Percentiles rank a stretch among this genome's conserved stretches.
These are phyloP conservation scores for Dolichallabes microphthalmus DNA, from an alignment of 2,113 vertebrate genomes.

Conservation along the genomic window DNA sequence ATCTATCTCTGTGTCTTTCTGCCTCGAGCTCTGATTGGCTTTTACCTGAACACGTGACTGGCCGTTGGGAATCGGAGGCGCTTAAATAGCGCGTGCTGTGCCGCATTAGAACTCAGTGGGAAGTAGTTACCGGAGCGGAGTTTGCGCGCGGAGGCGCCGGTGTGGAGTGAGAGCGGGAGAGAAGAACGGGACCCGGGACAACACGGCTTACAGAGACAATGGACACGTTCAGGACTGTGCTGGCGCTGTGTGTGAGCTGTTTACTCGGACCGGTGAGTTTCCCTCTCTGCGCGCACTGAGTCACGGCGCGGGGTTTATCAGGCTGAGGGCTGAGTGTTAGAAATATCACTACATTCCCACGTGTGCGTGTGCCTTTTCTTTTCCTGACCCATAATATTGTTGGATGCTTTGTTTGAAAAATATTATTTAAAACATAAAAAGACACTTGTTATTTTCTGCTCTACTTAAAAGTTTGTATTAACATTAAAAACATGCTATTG, in stretches of 20 bases:
- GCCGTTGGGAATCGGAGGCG: background rate
- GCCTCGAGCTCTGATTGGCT: background rate
- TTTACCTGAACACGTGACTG: background rate
- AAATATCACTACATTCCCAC: background rate
- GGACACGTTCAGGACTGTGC: constrained; percentile 8
- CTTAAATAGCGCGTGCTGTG: background rate
- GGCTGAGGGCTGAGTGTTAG: too few species aligned
- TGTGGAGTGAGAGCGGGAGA: too few species aligned
- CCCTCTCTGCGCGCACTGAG: background rate
- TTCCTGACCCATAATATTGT: background rate
- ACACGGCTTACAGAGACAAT: background rate
- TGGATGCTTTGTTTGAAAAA: background rate
- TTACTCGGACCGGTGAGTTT: constrained; percentile 50
- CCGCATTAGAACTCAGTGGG: background rate
- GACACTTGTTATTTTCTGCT: too few species aligned
- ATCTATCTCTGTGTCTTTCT: background rate
- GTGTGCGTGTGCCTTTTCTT: background rate
- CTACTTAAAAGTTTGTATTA: background rate
- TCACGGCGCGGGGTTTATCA: background rate
- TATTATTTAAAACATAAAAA: background rate
- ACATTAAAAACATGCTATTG: background rate
- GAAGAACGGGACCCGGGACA: background rate
- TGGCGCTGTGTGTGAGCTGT: constrained; percentile 36
- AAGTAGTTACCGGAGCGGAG: too few species aligned
- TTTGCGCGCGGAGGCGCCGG: background rate